A percentile compares a stretch with the other conserved stretches of the same genome.
Evolutionary conservation across 2,888 invertebrate genomes (phyloP).

Genomic region (Abscondita cerata): DNA sequence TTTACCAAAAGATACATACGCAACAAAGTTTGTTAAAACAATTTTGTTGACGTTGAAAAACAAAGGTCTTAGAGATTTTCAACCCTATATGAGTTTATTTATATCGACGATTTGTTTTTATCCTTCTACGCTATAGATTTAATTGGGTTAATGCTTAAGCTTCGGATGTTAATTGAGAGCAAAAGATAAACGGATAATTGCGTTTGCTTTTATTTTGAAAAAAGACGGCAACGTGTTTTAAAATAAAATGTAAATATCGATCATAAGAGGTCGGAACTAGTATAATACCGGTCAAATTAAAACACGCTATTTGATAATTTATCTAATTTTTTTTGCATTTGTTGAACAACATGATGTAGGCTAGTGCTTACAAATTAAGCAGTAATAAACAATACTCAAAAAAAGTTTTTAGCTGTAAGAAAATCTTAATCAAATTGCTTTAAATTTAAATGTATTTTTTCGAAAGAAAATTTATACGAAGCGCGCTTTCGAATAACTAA

Average conservation of each 20-base stretch:
- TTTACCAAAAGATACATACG: conserved; percentile 37
- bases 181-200: conserved; percentile 14
- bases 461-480: no score
- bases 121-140: background rate
- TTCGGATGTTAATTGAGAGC: conserved; percentile 8
- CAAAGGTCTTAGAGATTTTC: conserved; percentile 9
- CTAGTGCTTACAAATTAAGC: no score
- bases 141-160: conserved; percentile 20
- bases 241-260: conserved; percentile 26
- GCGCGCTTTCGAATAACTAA: no score
- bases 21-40: conserved; percentile 38
- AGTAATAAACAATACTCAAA: no score
- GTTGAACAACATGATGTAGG: no score
- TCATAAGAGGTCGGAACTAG: conserved; percentile 8
- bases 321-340: conserved; percentile 45
- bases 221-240: background rate
- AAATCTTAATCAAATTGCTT: no score
- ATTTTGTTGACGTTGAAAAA: conserved; percentile 30
- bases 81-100: background rate
- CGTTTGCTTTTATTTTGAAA: background rate
- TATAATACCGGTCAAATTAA: conserved; percentile 44
- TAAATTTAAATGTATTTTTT: no score
- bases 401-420: no score
- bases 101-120: background rate
- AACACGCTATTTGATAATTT: conserved; percentile 52